These are phyloP conservation scores for Girardia tigrina DNA, from an alignment of 2,888 invertebrate genomes.

Conservation along the genomic window DNA sequence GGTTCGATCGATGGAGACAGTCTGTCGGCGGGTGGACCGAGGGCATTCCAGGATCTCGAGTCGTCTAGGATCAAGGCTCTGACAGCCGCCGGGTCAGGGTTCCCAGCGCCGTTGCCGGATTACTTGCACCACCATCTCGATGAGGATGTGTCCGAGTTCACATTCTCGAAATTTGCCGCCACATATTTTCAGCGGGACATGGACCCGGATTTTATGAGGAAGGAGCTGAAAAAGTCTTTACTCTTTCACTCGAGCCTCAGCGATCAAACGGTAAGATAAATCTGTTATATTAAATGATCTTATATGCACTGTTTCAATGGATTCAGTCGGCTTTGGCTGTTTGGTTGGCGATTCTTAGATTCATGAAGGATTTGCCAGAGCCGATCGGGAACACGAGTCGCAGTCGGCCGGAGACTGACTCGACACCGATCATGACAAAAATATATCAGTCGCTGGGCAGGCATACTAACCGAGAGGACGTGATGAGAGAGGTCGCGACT, in stretches of 20 bases:
- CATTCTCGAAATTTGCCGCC: constrained; percentile 95
- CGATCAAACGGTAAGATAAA: constrained; percentile 64
- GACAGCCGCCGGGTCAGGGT: background rate
- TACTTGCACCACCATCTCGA: constrained; percentile 55
- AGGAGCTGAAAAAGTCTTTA: constrained; percentile 80
- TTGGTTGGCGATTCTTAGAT: constrained; percentile 85
- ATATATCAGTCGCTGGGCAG: constrained; percentile 79
- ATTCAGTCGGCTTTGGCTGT: constrained; percentile 78
- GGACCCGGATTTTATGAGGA: constrained; percentile 80
- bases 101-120: background rate
- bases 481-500: constrained; percentile 61
- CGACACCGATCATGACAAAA: constrained; percentile 88
- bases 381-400: constrained; percentile 54
- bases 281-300: background rate
- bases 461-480: constrained; percentile 86
- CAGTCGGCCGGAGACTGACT: constrained; percentile 59
- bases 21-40: constrained; percentile 39
- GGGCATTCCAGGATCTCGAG: constrained; percentile 42
- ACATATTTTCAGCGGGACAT: constrained; percentile 88
- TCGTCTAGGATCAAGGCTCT: constrained; percentile 38
- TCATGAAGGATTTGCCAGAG: constrained; percentile 68
- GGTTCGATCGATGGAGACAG: constrained; percentile 57
- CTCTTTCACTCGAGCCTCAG: constrained; percentile 83
- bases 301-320: background rate
- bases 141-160: constrained; percentile 80